Evolutionary conservation across 1,140 invertebrate genomes (phyloP).

Genomic region (Proctacanthus coquilletti): DNA sequence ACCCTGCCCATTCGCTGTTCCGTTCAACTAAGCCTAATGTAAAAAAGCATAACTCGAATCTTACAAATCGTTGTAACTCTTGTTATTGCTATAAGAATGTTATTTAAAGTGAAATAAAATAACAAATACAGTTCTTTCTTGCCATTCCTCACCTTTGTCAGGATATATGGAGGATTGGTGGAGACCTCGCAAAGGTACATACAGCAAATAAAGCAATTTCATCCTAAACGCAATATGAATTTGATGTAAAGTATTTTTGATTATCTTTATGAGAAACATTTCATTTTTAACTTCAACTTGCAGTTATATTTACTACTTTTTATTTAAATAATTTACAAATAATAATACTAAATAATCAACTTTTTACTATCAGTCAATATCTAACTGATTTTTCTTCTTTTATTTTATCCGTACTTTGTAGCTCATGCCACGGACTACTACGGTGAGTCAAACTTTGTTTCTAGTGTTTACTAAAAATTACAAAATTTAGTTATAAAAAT

Average conservation of each 20-base stretch:
- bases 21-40: too few relatives aligned
- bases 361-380: background rate
- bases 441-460: constrained; percentile 72
- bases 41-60: too few relatives aligned
- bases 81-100: too few relatives aligned
- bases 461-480: constrained; percentile 16
- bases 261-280: constrained; percentile 1
- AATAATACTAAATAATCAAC: constrained; percentile 2
- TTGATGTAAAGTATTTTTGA: background rate
- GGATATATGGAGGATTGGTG: constrained; percentile 94
- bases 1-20: too few relatives aligned
- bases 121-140: constrained; percentile 44
- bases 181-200: constrained; percentile 83
- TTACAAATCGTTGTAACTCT: too few relatives aligned
- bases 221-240: background rate
- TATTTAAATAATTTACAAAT: constrained; percentile 10
- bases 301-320: constrained; percentile 5
- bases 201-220: constrained; percentile 3
- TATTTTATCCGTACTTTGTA: constrained; percentile 31
- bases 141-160: constrained; percentile 82
- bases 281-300: constrained; percentile 10
- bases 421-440: constrained; percentile 96
- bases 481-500: constrained; percentile 13
- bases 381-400: constrained; percentile 4
- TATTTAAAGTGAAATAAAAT: constrained; percentile 29